Percentiles rank a stretch among this genome's conserved stretches.
phyloP scores from a whole-genome alignment of 2,888 invertebrate genomes.

The Meganola albula region DNA sequence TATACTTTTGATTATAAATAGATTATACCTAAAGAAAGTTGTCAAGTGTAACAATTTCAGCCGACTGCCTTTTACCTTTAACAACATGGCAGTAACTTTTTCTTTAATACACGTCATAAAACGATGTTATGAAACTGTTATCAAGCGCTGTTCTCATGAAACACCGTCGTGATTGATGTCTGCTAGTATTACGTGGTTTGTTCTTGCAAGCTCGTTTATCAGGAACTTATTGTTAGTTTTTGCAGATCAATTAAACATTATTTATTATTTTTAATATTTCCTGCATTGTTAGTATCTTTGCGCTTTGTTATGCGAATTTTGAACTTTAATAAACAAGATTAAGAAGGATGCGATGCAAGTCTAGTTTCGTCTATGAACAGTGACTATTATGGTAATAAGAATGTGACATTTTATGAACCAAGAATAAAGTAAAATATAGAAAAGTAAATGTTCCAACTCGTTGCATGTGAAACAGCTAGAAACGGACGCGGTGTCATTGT shows the following conservation, averaged over 20 bases:
- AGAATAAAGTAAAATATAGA: conserved; percentile 13
- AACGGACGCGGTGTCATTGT: conserved; percentile 15
- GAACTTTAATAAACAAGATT: too few species aligned
- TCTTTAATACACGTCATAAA: too few species aligned
- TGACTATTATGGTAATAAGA: too few species aligned
- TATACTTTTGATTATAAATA: too few species aligned
- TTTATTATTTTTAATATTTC: conserved; percentile 1
- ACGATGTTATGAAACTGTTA: conserved; percentile 28
- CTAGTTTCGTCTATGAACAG: too few species aligned
- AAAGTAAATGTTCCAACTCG: conserved; percentile 14
- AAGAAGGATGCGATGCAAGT: too few species aligned
- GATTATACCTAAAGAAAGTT: conserved; percentile 45
- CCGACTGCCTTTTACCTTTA: conserved; percentile 25
- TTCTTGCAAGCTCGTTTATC: conserved; percentile 4
- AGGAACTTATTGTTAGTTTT: conserved; percentile 12
- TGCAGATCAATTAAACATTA: not conserved
- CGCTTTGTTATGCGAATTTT: too few species aligned
- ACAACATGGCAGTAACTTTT: conserved; percentile 26
- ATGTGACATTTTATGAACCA: too few species aligned
- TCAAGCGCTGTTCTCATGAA: conserved; percentile 12
- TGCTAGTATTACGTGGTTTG: conserved; percentile 7
- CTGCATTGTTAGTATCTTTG: too few species aligned
- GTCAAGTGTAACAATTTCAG: conserved; percentile 34
- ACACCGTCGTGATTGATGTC: conserved; percentile 16
- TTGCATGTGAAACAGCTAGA: conserved; percentile 22